phyloP scores from a whole-genome alignment of 2,797 vertebrate species.

The Bradypodion pumilum region DNA sequence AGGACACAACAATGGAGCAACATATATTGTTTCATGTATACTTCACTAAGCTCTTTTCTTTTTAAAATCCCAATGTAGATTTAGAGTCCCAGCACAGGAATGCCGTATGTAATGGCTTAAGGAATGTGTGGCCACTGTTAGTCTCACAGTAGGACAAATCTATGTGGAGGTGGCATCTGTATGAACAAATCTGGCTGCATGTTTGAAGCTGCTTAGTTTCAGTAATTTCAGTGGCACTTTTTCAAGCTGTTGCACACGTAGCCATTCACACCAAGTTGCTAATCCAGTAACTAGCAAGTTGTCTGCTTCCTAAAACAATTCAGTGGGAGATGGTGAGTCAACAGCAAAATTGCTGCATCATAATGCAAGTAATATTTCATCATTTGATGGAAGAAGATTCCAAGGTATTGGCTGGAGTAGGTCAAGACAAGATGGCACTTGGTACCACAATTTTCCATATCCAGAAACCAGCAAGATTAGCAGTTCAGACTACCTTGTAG shows the following conservation, averaged over 20 bases:
- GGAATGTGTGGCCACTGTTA: background rate
- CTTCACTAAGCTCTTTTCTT: too few relatives aligned
- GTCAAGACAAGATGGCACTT: too few relatives aligned
- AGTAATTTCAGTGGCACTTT: background rate
- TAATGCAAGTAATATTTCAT: background rate
- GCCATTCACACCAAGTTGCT: background rate
- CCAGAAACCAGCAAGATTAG: too few relatives aligned
- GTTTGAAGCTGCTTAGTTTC: background rate
- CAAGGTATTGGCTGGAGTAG: too few relatives aligned
- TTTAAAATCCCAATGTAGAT: too few relatives aligned
- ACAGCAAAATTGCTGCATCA: background rate
- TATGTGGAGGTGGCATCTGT: too few relatives aligned
- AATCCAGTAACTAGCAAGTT: background rate
- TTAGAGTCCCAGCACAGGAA: background rate
- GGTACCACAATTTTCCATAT: too few relatives aligned
- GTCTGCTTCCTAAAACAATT: background rate
- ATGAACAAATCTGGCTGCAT: background rate
- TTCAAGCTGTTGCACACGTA: background rate
- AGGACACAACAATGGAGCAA: too few relatives aligned
- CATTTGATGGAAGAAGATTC: background rate
- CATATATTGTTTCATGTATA: too few relatives aligned
- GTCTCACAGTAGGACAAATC: background rate
- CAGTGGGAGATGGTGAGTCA: background rate
- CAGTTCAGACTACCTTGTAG: fast-evolving
- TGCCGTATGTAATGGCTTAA: background rate